Evolutionary conservation across 2,113 vertebrate species (phyloP).

Genomic region (Lophius piscatorius): DNA sequence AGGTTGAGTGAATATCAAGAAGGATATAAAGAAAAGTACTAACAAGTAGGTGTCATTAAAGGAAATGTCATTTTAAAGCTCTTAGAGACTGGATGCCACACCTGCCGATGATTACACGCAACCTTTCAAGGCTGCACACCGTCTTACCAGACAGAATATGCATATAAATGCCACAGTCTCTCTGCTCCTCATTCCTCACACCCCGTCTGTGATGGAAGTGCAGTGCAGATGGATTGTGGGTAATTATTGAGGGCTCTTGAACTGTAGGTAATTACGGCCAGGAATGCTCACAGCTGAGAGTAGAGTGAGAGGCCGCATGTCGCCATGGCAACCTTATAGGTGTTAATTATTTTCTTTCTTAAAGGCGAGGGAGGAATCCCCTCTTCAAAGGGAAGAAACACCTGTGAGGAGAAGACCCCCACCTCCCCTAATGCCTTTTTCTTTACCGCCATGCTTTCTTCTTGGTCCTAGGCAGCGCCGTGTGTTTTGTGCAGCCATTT

Average conservation of each 20-base stretch:
- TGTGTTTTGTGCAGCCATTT: slow-evolving; percentile 7
- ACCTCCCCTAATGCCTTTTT: not conserved
- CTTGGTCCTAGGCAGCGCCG: not conserved
- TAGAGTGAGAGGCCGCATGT: slow-evolving; percentile 40
- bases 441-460: slow-evolving; percentile 21
- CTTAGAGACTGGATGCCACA: not conserved
- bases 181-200: slow-evolving; percentile 21
- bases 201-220: slow-evolving; percentile 24
- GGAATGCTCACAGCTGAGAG: slow-evolving; percentile 69
- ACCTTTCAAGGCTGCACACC: slow-evolving; percentile 22
- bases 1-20: too few species aligned
- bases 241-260: slow-evolving; percentile 73
- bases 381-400: slow-evolving; percentile 66
- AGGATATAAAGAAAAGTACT: too few species aligned
- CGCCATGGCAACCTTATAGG: slow-evolving; percentile 74
- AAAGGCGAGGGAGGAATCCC: slow-evolving; percentile 66
- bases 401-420: slow-evolving; percentile 48
- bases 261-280: slow-evolving; percentile 67
- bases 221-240: slow-evolving; percentile 63
- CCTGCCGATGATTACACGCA: not conserved
- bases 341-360: slow-evolving; percentile 74
- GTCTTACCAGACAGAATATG: slow-evolving; percentile 28
- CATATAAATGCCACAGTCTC: slow-evolving; percentile 24
- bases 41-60: not conserved
- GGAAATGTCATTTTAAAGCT: slow-evolving; percentile 20